phyloP scores from a whole-genome alignment of 1,140 invertebrate species.

The Calliopsis andreniformis region DNA sequence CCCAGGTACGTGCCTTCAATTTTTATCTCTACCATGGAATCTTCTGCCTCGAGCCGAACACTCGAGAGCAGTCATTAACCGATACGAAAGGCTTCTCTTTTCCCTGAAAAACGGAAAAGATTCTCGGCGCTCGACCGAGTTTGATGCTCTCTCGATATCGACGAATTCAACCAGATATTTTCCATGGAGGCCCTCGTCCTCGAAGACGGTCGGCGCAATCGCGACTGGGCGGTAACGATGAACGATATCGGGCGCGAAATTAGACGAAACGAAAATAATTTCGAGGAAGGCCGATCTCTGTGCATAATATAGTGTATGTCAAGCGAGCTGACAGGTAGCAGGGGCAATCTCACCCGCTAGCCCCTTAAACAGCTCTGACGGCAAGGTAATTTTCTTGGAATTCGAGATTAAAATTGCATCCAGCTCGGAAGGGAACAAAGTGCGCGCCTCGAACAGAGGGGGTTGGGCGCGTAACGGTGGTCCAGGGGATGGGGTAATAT shows the following conservation, averaged over 20 bases:
- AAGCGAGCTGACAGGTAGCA: constrained; percentile 76
- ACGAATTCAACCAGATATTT: background rate
- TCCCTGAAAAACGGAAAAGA: too few species aligned
- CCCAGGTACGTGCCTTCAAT: constrained; percentile 4
- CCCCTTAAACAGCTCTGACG: constrained; percentile 79
- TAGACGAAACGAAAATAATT: constrained; percentile 64
- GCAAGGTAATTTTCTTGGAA: constrained; percentile 81
- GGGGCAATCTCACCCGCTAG: constrained; percentile 79
- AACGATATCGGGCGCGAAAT: constrained; percentile 46
- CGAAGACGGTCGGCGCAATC: background rate
- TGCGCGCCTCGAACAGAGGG: constrained; percentile 58
- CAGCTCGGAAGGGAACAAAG: constrained; percentile 71
- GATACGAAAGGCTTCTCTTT: background rate
- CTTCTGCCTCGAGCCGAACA: too few species aligned
- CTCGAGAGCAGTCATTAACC: background rate
- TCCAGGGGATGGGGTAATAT: constrained; percentile 56
- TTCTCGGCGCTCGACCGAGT: background rate
- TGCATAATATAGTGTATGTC: constrained; percentile 69
- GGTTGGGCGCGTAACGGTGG: constrained; percentile 17
- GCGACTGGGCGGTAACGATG: constrained; percentile 4
- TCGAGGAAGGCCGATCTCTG: constrained; percentile 58
- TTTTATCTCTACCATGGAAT: too few species aligned
- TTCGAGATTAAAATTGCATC: constrained; percentile 82
- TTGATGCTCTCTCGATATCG: background rate
- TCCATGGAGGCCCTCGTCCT: background rate